These are phyloP conservation scores for Araneus ventricosus DNA, from an alignment of 1,140 invertebrate genomes.

Conservation along the genomic window DNA sequence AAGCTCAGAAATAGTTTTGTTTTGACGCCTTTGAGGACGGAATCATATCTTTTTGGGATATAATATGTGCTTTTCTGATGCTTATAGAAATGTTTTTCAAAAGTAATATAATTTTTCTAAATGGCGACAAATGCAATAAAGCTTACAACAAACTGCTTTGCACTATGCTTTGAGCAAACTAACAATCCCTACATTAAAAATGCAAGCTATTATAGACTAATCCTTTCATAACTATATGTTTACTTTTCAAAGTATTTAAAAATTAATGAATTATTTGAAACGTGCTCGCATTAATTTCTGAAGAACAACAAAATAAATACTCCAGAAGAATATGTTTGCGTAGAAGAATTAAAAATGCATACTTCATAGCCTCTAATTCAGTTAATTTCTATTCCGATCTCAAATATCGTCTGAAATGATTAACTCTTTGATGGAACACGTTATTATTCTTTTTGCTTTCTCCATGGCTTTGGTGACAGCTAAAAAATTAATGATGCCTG, in stretches of 20 bases:
- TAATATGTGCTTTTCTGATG: too few relatives aligned
- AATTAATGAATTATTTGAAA: background rate
- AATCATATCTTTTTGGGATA: background rate
- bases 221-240: background rate
- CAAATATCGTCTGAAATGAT: background rate
- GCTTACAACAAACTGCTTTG: too few relatives aligned
- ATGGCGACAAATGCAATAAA: too few relatives aligned
- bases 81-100: too few relatives aligned
- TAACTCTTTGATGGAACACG: background rate
- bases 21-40: conserved; percentile 55
- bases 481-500: background rate
- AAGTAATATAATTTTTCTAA: too few relatives aligned
- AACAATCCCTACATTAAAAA: background rate
- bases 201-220: background rate
- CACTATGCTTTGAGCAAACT: background rate
- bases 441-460: background rate
- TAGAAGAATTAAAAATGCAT: conserved; percentile 47
- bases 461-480: background rate
- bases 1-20: conserved; percentile 46
- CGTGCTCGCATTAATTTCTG: background rate
- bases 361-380: conserved; percentile 44
- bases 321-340: conserved; percentile 23
- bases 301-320: background rate
- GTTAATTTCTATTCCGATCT: background rate
- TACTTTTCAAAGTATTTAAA: background rate